Evolutionary conservation across 2,797 vertebrate species (phyloP), one percentile per base, ranked within the genome.

Genomic region (Galaxias olidus): DNA sequence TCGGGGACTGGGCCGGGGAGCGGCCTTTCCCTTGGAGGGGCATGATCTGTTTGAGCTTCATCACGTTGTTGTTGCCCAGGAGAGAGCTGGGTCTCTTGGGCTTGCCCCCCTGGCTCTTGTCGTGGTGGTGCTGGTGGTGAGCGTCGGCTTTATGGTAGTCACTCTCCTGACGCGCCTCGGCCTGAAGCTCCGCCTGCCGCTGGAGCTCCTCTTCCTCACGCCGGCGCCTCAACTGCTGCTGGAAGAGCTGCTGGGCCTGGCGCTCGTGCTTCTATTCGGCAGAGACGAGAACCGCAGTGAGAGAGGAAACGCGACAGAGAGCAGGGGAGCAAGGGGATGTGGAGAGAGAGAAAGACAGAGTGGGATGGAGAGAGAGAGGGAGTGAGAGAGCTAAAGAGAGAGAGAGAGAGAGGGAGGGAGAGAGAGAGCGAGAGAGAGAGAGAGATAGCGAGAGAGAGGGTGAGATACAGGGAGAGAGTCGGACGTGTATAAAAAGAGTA

Each of bases 1-100:
- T 94, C 1, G 95, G 96, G 0, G 96, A 96, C 73, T 95, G 93
- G 0, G 95, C 88, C 0, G 89, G 91, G 1, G 93, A 93, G 52
- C 94, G 88, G 1, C 91, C 75, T 0, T 95, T 95, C 65, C 94
- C 92, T 87, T 98, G 96, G 7, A 97, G 82, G 0, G 96, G 96
- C 82, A 97, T 96, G 82, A 97, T 97, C 87, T 98, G 96, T 87
- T 96, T 96, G 1, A 97, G 90, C 86, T 96, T 96, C 92, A 97
- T 87, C 76, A 98, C 96, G 0, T 97, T 96, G 89, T 96, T 97
- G 85, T 93, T 94, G 5, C 95, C 94, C 86, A 97, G 84, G 20
- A 97, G 91, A 9, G 95, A 96, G 69, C 94, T 96, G 9, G 96
- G 96, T 41, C 96, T 89, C 74, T 95, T 96, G 61, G 94, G 94